Conservation (phyloP, 1,140 invertebrate genomes). For the Bombus ignitus region DNA sequence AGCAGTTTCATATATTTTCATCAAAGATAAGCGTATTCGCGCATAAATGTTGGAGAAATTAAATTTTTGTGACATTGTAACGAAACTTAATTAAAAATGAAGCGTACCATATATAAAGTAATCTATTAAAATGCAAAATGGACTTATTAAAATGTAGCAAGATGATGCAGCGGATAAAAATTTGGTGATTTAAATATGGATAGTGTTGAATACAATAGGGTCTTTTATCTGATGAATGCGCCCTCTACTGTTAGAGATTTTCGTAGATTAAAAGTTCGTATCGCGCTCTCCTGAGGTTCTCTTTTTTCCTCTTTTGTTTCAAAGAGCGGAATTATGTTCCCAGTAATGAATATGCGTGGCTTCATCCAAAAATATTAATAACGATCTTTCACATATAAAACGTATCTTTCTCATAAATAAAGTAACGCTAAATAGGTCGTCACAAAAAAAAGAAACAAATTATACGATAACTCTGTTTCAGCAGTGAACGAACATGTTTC, state of each 20-base stretch:
- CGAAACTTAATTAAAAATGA: background rate
- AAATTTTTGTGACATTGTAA: background rate
- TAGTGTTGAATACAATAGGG: slow-evolving; percentile 29
- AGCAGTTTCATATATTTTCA: background rate
- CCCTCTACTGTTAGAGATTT: slow-evolving; percentile 1
- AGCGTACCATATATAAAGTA: background rate
- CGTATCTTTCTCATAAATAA: background rate
- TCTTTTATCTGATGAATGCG: slow-evolving; percentile 25
- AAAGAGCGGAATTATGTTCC: background rate
- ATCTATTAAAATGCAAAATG: slow-evolving; percentile 10
- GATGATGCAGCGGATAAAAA: background rate
- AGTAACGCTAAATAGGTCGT: too few species aligned
- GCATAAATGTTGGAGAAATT: background rate
- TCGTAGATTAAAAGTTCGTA: slow-evolving; percentile 25
- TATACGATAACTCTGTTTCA: background rate
- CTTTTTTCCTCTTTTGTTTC: slow-evolving; percentile 2
- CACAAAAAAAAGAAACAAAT: background rate
- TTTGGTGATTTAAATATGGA: slow-evolving; percentile 14
- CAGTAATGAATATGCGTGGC: slow-evolving; percentile 7
- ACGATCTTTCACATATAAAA: background rate
- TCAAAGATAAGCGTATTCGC: background rate
- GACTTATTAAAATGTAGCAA: background rate
- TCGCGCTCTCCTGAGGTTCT: background rate
- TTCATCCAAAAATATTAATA: background rate
- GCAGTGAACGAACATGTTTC: too few species aligned